Base-by-base conservation (phyloP, 2,888 invertebrate genomes). In the Diarsia dahlii region DNA sequence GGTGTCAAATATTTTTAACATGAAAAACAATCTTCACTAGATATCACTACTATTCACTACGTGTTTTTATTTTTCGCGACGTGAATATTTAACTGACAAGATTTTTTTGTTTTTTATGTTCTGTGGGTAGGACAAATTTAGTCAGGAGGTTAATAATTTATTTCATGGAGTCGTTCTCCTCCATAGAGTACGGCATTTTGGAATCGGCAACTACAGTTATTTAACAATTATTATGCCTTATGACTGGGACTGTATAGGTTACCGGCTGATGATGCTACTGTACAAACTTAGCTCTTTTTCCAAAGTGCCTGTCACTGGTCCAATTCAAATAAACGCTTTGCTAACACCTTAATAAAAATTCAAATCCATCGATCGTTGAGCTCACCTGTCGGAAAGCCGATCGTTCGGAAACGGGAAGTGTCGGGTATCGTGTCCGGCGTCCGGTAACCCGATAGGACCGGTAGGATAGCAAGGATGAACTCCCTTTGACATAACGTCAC, bases 371-470 rank as follows among this genome's bases (percentile, higher is more conserved):
- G 90, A 88, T 88, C 83, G 52, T 56, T 52, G 71, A 81, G 70
- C 82, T 91, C 94, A 95, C 95, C 95, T 95, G 95, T 91, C 92
- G 91, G 93, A 91, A 94, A 94, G 93, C 91, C 92, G 94, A 91
- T 92, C 92, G 93, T 89, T 92, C 95, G 96, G 95, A 95, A 95
- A 94, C 95, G 96, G 96, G 95, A 96, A 95, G 96, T 95, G 93
- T 96, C 95, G 90, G 90, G 84, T 95, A 91, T 88, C 94, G 88
- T 88, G 90, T 91, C 90, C 92, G 87, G 73, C 88, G 91, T 91
- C 91, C 91, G 90, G 94, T 92, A 93, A 94, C 92, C 89, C 90
- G 93, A 93, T 84, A 93, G 63, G 8, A 3, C 45, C 92, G 89
- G 60, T 60, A 60, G 91, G 93, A 94, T 85, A 88, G 87, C 87